phyloP scores from a whole-genome alignment of 2,888 invertebrate species.

The Flabesymbios commensalis region DNA sequence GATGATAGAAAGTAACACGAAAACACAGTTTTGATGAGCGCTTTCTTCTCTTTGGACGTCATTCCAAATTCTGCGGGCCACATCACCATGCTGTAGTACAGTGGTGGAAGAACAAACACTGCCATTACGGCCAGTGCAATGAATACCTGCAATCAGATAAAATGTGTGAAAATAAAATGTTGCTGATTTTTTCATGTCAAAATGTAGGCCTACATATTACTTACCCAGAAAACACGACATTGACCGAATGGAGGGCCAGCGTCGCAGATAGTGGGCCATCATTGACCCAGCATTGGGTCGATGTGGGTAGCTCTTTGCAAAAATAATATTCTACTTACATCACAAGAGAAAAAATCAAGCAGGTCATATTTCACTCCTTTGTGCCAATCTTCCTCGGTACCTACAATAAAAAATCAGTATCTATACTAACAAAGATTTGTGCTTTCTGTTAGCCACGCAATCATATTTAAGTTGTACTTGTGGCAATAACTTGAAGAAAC shows the following conservation, averaged over 20 bases:
- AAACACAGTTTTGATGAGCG: not conserved
- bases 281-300: no score
- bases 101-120: constrained; percentile 13
- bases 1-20: not conserved
- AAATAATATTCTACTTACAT: constrained; percentile 3
- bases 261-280: no score
- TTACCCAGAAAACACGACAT: not conserved
- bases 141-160: constrained; percentile 21
- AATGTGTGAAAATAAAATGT: not conserved
- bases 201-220: not conserved
- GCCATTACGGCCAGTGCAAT: constrained; percentile 16
- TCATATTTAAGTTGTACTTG: no score
- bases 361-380: constrained; percentile 10
- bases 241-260: no score
- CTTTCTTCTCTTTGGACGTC: not conserved
- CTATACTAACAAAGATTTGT: no score
- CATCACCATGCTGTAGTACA: constrained; percentile 10
- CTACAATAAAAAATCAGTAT: not conserved
- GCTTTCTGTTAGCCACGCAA: not conserved
- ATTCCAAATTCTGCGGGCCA: constrained; percentile 17
- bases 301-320: not conserved
- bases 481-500: no score
- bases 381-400: constrained; percentile 14
- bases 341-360: constrained; percentile 8
- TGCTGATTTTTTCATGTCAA: not conserved